Evolutionary conservation across 2,888 invertebrate genomes (phyloP).

Genomic region (Keiferia lycopersicella): DNA sequence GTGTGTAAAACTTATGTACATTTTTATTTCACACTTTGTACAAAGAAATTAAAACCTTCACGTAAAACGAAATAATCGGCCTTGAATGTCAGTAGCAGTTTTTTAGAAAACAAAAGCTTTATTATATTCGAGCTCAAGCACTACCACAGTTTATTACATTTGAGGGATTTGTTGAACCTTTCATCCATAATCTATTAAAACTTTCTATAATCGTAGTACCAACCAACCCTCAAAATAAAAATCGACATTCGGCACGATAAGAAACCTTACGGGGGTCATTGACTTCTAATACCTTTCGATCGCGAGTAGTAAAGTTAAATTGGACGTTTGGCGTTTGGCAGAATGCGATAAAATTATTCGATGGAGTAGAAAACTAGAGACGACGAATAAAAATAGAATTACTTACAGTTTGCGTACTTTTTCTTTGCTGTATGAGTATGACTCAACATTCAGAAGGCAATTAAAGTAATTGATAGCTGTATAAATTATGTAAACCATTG

Average conservation of each 20-base stretch:
- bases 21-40: neutral
- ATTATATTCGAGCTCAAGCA: no score
- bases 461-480: constrained; percentile 5
- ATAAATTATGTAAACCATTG: neutral
- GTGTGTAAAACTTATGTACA: neutral
- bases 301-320: constrained; percentile 11
- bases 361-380: neutral
- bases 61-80: no score
- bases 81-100: no score
- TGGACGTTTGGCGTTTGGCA: constrained; percentile 1
- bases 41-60: no score
- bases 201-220: neutral
- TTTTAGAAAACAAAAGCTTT: no score
- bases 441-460: constrained; percentile 3
- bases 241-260: neutral
- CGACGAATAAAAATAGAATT: neutral
- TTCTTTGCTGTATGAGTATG: neutral
- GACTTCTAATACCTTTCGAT: constrained; percentile 10
- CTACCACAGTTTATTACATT: no score
- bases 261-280: neutral
- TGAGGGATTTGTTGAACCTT: no score
- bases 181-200: no score
- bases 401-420: neutral
- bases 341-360: constrained; percentile 4
- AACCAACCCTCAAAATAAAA: neutral